Conservation (phyloP, 2,888 invertebrate species). For the Alitta virens region DNA sequence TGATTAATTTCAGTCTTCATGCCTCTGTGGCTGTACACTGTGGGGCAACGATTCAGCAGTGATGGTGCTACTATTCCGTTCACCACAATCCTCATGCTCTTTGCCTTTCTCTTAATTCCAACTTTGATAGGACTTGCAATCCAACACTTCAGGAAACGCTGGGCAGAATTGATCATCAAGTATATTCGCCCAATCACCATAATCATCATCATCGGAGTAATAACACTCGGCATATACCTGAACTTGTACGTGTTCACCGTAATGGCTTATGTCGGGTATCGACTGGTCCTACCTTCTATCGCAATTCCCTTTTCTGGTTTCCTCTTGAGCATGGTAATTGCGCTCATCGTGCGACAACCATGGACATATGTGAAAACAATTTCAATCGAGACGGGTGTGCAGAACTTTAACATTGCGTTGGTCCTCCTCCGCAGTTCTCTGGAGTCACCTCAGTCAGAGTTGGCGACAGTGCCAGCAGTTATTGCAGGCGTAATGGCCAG, state of each 20-base stretch:
- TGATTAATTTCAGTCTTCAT: background rate
- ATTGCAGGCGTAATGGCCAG: background rate
- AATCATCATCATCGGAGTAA: background rate
- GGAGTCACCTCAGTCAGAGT: background rate
- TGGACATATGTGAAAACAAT: background rate
- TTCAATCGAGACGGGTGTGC: background rate
- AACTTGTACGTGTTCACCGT: background rate
- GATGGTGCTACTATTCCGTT: background rate
- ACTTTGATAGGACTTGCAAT: background rate
- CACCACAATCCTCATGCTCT: background rate
- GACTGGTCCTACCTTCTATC: background rate
- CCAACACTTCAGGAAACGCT: no score
- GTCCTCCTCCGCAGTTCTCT: background rate
- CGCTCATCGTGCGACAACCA: background rate
- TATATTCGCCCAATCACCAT: background rate
- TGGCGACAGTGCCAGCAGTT: background rate
- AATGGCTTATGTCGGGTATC: background rate
- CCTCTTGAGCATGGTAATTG: background rate
- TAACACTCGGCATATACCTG: background rate
- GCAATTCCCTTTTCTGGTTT: background rate
- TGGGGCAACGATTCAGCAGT: background rate
- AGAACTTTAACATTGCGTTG: background rate
- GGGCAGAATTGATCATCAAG: background rate
- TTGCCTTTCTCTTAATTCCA: background rate
- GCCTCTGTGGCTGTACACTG: background rate